Percentiles rank a stretch among this genome's conserved stretches.
Conservation (phyloP, 2,888 invertebrate genomes). For the Agrochola circellaris region DNA sequence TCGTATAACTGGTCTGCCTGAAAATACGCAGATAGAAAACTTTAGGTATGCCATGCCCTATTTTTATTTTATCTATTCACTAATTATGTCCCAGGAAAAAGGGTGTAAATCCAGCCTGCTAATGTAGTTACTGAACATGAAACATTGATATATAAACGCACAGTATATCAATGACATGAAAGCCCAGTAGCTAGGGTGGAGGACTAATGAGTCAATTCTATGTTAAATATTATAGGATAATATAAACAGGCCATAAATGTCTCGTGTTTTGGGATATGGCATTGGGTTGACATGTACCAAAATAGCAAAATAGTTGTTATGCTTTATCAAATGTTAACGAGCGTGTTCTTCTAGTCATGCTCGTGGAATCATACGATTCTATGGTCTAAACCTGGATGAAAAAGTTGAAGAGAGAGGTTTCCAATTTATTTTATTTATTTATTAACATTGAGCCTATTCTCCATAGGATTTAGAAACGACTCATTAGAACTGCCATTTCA, state of each 20-base stretch:
- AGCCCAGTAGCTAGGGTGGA: background rate
- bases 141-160: too few relatives aligned
- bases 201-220: background rate
- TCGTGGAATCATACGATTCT: background rate
- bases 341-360: background rate
- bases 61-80: background rate
- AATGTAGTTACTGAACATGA: background rate
- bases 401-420: background rate
- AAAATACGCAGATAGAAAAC: conserved; percentile 27
- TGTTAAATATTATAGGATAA: background rate
- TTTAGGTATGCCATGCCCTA: background rate
- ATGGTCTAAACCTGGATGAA: background rate
- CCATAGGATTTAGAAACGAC: background rate
- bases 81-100: background rate
- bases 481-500: background rate
- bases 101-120: background rate
- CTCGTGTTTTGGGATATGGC: background rate
- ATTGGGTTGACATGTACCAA: background rate
- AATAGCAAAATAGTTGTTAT: background rate
- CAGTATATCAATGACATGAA: too few relatives aligned
- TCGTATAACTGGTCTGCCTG: conserved; percentile 97
- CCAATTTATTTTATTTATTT: background rate
- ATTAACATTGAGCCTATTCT: background rate
- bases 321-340: background rate
- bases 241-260: background rate